Conservation (phyloP, 2,888 invertebrate species). For the Protodeltote pygarga region DNA sequence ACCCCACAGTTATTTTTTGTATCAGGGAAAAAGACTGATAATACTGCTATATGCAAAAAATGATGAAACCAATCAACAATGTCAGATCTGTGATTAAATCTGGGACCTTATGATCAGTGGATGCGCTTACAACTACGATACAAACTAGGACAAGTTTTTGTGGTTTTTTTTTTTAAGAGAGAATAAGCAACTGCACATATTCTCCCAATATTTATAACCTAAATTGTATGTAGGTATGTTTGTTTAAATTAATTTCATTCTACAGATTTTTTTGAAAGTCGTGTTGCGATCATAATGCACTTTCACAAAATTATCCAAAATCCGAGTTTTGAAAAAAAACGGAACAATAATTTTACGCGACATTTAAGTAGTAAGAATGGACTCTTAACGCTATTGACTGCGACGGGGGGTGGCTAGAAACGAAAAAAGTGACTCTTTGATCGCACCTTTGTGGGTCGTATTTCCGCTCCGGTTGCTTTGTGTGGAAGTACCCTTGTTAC, state of each 20-base stretch:
- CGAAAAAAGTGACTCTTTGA: slow-evolving; percentile 52
- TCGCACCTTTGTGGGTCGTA: slow-evolving; percentile 46
- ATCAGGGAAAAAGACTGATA: too few relatives aligned
- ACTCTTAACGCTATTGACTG: slow-evolving; percentile 50
- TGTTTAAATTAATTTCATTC: slow-evolving; percentile 35
- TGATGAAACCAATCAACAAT: too few relatives aligned
- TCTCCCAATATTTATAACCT: too few relatives aligned
- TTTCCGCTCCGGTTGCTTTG: slow-evolving; percentile 61
- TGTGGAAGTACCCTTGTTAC: slow-evolving; percentile 36
- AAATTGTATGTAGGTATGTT: too few relatives aligned
- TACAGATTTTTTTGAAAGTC: slow-evolving; percentile 9
- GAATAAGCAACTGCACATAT: too few relatives aligned
- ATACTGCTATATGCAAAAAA: too few relatives aligned
- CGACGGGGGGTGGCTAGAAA: slow-evolving; percentile 41
- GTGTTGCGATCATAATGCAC: slow-evolving; percentile 36
- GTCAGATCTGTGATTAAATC: too few relatives aligned
- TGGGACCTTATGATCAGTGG: too few relatives aligned
- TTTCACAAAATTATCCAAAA: slow-evolving; percentile 42
- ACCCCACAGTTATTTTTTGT: too few relatives aligned
- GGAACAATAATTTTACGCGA: slow-evolving; percentile 55
- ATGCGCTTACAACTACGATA: too few relatives aligned
- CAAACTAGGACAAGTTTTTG: too few relatives aligned
- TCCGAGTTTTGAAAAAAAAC: slow-evolving; percentile 38
- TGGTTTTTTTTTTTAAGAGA: too few relatives aligned
- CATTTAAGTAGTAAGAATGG: slow-evolving; percentile 60